Conservation (phyloP, 2,888 invertebrate species). For the Dusona sp. region DNA sequence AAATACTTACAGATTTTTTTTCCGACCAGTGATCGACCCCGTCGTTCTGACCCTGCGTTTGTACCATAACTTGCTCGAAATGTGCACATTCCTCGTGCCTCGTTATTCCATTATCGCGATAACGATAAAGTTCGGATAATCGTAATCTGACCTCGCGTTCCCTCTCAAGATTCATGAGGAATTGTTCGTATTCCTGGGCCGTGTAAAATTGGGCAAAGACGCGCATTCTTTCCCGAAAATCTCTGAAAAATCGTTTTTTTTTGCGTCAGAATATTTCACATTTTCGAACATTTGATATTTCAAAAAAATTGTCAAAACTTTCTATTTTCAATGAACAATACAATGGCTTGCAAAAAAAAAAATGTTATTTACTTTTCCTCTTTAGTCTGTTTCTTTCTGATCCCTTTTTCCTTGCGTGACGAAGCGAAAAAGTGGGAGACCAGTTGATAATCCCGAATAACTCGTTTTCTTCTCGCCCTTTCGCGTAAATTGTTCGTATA, state of each 20-base stretch:
- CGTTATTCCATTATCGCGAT: slow-evolving; percentile 94
- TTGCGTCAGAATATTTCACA: neutral
- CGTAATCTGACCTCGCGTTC: slow-evolving; percentile 94
- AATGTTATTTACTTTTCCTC: slow-evolving; percentile 89
- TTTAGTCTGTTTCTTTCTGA: slow-evolving; percentile 89
- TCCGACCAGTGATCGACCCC: slow-evolving; percentile 88
- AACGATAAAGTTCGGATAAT: slow-evolving; percentile 92
- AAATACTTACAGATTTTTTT: slow-evolving; percentile 87
- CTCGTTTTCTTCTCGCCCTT: slow-evolving; percentile 94
- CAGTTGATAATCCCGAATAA: slow-evolving; percentile 95
- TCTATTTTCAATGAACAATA: neutral
- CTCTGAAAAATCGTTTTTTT: slow-evolving; percentile 84
- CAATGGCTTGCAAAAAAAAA: neutral
- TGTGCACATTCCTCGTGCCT: slow-evolving; percentile 94
- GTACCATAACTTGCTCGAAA: slow-evolving; percentile 92
- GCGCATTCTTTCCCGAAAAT: slow-evolving; percentile 93
- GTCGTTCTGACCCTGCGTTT: slow-evolving; percentile 87
- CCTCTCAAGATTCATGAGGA: slow-evolving; percentile 91
- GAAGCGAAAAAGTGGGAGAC: slow-evolving; percentile 93
- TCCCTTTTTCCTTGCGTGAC: slow-evolving; percentile 86
- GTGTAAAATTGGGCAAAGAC: slow-evolving; percentile 96
- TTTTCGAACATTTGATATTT: neutral
- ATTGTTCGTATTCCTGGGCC: slow-evolving; percentile 92
- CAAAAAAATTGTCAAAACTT: neutral
- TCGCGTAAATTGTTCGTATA: slow-evolving; percentile 94